Base-by-base conservation (phyloP, 1,140 invertebrate species). In the Linepithema humile region DNA sequence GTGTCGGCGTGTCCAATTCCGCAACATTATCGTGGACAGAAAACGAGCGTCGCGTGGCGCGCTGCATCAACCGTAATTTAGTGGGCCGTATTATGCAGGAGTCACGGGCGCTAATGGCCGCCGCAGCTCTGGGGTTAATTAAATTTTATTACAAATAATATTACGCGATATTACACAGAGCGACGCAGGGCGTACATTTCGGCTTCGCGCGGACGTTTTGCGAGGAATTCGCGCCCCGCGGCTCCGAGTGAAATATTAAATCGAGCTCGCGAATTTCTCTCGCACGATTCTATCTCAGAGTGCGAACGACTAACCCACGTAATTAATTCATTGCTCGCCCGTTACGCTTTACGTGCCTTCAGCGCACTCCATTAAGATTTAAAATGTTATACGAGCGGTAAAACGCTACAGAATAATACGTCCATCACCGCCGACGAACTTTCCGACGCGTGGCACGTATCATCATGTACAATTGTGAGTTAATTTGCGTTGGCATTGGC, bases 111-210 rank as follows among this genome's bases (percentile, higher is more conserved):
- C 73, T 89, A 87, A 89, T 89, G 85, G 82, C 35, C 69, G 64
- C 78, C 67, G 67, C 86, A 38, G 55, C 55, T 23, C 55, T 55
- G 84, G 48, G 69, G 83, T 89, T 89, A 89, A 89, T 89, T 89
- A 88, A 89, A 89, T 89, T 89, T 89, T 82, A 87, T 89, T 89
- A 67, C 64, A 87, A 87, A 88, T 89, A 89, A 86, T 89, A 89
- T 86, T 77, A 60, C 69, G 74, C 32, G 53, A 83, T 85, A 88
- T 88, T 78, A 67, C 29, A n/a, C 17, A 57, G 73, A 48, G 20
- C 17, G 73, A 57, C 29, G 15, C 29, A 23, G 59, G 29, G 57
- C 57, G 29, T 32, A 75, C n/a, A 75, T 75, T 75, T 75, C 40
- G 73, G 40, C 57, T 75, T 62, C 38, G 29, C 23, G 40, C 26